phyloP scores from a whole-genome alignment of 1,140 invertebrate genomes.

The Arion vulgaris region DNA sequence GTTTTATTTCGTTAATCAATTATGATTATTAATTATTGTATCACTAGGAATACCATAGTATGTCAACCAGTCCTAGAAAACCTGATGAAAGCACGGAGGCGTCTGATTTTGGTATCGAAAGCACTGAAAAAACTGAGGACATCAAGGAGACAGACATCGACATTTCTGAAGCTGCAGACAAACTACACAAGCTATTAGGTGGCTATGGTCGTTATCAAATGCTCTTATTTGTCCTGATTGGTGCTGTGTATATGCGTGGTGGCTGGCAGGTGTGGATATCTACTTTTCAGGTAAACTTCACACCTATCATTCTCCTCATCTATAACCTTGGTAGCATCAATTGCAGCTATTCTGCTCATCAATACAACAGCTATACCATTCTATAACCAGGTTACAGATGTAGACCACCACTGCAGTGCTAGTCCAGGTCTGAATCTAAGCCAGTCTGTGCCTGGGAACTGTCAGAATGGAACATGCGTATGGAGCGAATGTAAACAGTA shows the following conservation, averaged over 20 bases:
- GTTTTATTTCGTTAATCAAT: too few relatives aligned
- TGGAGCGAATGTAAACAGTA: conserved; percentile 34
- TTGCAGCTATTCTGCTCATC: too few relatives aligned
- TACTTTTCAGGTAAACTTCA: conserved; percentile 75
- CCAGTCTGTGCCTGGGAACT: conserved; percentile 35
- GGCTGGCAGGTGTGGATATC: conserved; percentile 84
- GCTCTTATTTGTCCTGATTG: conserved; percentile 86
- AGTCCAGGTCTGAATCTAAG: conserved; percentile 41
- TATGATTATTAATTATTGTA: not conserved
- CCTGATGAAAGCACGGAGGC: not conserved
- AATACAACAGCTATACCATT: not conserved
- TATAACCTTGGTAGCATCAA: too few relatives aligned
- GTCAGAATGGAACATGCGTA: conserved; percentile 15
- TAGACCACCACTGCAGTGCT: conserved; percentile 41
- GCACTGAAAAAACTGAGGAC: not conserved
- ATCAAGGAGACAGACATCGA: not conserved
- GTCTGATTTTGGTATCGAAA: not conserved
- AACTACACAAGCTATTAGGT: conserved; percentile 85
- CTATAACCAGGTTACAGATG: not conserved
- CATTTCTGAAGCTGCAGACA: conserved; percentile 77
- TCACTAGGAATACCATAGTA: not conserved
- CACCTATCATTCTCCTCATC: too few relatives aligned
- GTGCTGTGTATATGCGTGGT: conserved; percentile 83
- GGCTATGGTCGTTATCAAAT: conserved; percentile 91
- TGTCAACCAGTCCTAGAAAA: not conserved